Percentiles rank a stretch among this genome's conserved stretches.
Evolutionary conservation across 1,140 invertebrate genomes (phyloP).

Genomic region (Aplysia californica): DNA sequence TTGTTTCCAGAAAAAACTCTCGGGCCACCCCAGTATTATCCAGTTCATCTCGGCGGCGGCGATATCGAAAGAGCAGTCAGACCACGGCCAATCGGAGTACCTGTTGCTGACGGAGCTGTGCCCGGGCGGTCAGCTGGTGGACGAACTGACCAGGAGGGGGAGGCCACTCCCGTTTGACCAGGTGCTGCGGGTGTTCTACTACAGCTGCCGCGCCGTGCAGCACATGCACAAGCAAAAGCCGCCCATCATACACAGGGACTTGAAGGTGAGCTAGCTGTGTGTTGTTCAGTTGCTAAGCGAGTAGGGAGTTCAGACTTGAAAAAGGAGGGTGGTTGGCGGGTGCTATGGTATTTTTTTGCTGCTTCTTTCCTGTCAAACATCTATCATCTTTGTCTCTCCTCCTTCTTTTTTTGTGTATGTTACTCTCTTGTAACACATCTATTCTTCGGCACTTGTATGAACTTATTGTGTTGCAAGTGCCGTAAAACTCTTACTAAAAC

Average conservation of each 20-base stretch:
- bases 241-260: slow-evolving; percentile 92
- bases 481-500: too few relatives aligned
- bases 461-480: too few relatives aligned
- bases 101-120: slow-evolving; percentile 72
- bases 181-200: slow-evolving; percentile 91
- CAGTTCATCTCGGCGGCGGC: slow-evolving; percentile 70
- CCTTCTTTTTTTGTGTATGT: too few relatives aligned
- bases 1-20: slow-evolving; percentile 69
- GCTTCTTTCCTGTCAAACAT: too few relatives aligned
- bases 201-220: slow-evolving; percentile 88
- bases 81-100: slow-evolving; percentile 70
- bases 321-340: too few relatives aligned
- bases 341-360: too few relatives aligned
- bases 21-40: slow-evolving; percentile 72
- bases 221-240: slow-evolving; percentile 93
- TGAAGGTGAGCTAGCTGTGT: slow-evolving; percentile 67
- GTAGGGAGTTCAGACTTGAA: too few relatives aligned
- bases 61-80: slow-evolving; percentile 68
- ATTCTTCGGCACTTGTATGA: too few relatives aligned
- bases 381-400: too few relatives aligned
- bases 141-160: slow-evolving; percentile 77
- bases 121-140: slow-evolving; percentile 75
- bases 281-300: neutral
- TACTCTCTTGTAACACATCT: too few relatives aligned
- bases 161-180: slow-evolving; percentile 78